Base-by-base conservation (phyloP, 2,888 invertebrate species). In the Metacarcinus magister region DNA sequence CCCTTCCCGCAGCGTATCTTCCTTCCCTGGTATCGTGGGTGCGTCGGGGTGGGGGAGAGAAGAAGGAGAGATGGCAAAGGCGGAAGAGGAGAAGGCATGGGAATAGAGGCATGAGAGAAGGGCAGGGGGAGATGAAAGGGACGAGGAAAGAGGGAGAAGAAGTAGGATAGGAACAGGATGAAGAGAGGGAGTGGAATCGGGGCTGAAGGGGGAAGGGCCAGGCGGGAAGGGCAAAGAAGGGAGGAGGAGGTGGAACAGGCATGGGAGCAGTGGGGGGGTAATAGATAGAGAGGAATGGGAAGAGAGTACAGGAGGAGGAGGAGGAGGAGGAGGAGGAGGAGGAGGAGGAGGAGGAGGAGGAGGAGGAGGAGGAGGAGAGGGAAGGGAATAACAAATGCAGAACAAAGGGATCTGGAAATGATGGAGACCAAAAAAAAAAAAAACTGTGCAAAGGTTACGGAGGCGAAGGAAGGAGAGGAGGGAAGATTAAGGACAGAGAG, bases 1-100 rank as follows among this genome's bases (percentile, higher is more conserved):
- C 82, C 82, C n/a, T 67, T 67, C 67, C 82, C 32, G 82, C 32
- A 32, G 82, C 82, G 82, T 82, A 32, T 82, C 32, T 82, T 32
- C n/a, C 67, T 67, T 67, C 67, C 67, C 23, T 16, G 67, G 39
- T 39, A 43, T 82, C 82, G 82, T 82, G 32, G 82, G 82, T 82
- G 89, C 43, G 28, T 39, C n/a, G 89, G 16, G 89, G 89, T 2
- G 39, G 39, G 16, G 2, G 5, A 19, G 89, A 43, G 89, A 10
- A 19, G 32, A 89, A 43, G 89, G 39, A 19, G 13, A 43, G 28
- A 43, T 28, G 39, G 89, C 43, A 43, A 19, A 43, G 8, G 39
- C 89, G 39, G 39, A 89, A 43, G 39, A 43, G 89, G 89, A 39
- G 89, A 5, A 39, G 89, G 89, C 39, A 43, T 28, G 39, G 23